These are phyloP conservation scores for Junonia oenone DNA, from an alignment of 2,888 invertebrate genomes.

Conservation along the genomic window DNA sequence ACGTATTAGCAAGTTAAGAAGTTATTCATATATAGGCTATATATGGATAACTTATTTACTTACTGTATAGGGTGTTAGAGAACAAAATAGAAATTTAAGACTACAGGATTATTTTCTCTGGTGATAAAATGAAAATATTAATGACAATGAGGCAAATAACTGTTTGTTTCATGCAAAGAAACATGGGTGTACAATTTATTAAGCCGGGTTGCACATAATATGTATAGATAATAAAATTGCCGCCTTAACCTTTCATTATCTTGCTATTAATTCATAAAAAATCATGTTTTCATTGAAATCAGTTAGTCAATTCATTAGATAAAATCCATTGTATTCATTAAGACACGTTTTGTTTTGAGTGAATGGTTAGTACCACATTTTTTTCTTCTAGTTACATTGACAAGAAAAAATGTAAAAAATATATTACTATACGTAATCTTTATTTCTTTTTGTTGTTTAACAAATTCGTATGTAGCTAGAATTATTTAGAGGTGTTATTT, in stretches of 20 bases:
- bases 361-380: not conserved
- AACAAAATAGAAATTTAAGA: no score
- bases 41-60: no score
- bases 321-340: not conserved
- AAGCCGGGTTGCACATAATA: not conserved
- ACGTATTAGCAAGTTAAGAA: no score
- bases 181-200: not conserved
- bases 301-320: not conserved
- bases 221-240: not conserved
- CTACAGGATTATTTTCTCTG: no score
- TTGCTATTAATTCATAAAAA: not conserved
- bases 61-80: no score
- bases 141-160: no score
- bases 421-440: not conserved
- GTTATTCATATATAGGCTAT: no score
- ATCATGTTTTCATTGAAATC: not conserved
- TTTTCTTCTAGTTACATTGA: not conserved
- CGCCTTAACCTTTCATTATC: not conserved
- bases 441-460: not conserved
- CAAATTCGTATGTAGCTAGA: not conserved
- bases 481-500: not conserved
- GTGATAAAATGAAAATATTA: no score
- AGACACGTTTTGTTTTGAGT: not conserved
- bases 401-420: not conserved
- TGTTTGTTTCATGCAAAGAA: not conserved